phyloP scores from a whole-genome alignment of 2,113 vertebrate genomes.

The Forbesichthys papilliferus region DNA sequence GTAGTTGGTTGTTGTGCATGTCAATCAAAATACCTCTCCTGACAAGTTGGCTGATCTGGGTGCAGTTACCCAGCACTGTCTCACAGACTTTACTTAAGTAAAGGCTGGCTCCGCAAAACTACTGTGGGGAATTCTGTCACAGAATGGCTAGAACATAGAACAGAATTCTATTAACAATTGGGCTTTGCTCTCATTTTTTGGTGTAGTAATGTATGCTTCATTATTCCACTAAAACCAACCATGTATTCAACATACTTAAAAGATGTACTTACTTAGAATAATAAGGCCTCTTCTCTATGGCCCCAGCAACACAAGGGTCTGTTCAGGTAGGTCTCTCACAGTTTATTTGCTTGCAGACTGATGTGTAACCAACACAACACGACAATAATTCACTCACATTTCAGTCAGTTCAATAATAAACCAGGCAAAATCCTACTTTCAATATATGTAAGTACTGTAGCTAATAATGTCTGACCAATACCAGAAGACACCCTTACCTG shows the following conservation, averaged over 20 bases:
- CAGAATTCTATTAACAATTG: not conserved
- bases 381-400: not conserved
- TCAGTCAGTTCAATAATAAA: too few relatives aligned
- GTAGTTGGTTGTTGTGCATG: too few relatives aligned
- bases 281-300: conserved; percentile 35
- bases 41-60: too few relatives aligned
- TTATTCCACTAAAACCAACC: not conserved
- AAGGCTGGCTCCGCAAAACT: too few relatives aligned
- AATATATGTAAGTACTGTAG: not conserved
- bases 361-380: conserved; percentile 1
- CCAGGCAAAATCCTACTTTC: too few relatives aligned
- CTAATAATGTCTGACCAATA: not conserved
- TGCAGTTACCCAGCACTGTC: too few relatives aligned
- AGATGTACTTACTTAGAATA: conserved; percentile 45
- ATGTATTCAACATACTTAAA: not conserved
- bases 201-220: too few relatives aligned
- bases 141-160: not conserved
- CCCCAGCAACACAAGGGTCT: conserved; percentile 27
- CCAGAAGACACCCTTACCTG: conserved; percentile 1
- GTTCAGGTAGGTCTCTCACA: conserved; percentile 41
- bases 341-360: conserved; percentile 3
- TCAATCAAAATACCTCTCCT: too few relatives aligned
- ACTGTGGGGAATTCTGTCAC: too few relatives aligned
- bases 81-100: too few relatives aligned
- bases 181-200: too few relatives aligned